A percentile compares a stretch with the other conserved stretches of the same genome.
These are phyloP conservation scores for Dryomyza anilis DNA, from an alignment of 2,888 invertebrate species.

Conservation along the genomic window DNA sequence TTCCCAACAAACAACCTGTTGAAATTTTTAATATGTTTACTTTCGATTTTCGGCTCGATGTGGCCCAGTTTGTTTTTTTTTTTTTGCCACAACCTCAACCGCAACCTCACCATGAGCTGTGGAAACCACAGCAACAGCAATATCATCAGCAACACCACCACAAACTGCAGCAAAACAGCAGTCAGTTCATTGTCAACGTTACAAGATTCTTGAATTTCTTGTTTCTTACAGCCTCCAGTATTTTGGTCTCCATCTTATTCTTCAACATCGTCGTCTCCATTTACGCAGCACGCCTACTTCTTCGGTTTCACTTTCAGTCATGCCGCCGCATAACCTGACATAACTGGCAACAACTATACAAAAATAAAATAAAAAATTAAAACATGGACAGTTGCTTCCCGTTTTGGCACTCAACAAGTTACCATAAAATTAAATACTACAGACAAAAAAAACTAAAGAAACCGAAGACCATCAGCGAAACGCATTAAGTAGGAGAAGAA, in stretches of 20 bases:
- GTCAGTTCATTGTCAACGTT: background rate
- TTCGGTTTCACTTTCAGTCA: slow-evolving; percentile 13
- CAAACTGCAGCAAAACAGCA: too few relatives aligned
- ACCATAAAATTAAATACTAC: slow-evolving; percentile 7
- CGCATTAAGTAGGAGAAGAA: too few relatives aligned
- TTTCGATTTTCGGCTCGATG: too few relatives aligned
- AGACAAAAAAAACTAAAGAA: too few relatives aligned
- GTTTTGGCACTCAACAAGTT: slow-evolving; percentile 7
- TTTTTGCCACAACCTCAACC: too few relatives aligned
- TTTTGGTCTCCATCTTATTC: background rate
- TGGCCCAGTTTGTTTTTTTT: too few relatives aligned
- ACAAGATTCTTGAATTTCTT: background rate
- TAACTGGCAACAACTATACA: background rate
- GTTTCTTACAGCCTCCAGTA: background rate
- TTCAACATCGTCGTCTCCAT: background rate
- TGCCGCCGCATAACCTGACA: background rate
- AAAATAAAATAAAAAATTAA: background rate
- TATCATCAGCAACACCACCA: too few relatives aligned
- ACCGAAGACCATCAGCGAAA: background rate
- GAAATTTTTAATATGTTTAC: too few relatives aligned
- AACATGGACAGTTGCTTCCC: slow-evolving; percentile 1
- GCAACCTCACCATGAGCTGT: too few relatives aligned
- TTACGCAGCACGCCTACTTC: background rate
- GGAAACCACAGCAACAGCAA: too few relatives aligned
- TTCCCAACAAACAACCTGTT: too few relatives aligned